Evolutionary conservation across 2,113 vertebrate genomes (phyloP).

Genomic region (Tragelaphus buxtoni): DNA sequence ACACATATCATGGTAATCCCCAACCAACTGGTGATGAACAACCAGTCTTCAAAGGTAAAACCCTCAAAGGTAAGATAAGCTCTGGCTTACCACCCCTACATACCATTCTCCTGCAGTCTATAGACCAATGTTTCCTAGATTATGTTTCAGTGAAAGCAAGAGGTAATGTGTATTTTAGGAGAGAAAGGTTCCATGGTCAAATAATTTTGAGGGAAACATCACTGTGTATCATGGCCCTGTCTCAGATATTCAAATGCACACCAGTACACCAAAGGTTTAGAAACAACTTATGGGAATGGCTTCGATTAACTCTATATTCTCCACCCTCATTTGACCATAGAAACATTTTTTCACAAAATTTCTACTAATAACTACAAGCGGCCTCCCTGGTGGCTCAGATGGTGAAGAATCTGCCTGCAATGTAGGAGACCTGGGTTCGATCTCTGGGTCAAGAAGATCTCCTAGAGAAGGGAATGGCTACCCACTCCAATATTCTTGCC

Average conservation of each 20-base stretch:
- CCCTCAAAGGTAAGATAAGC: neutral
- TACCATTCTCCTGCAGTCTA: neutral
- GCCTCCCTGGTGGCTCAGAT: neutral
- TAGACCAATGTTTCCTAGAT: neutral
- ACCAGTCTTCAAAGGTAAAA: neutral
- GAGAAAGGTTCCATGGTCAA: neutral
- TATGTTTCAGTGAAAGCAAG: neutral
- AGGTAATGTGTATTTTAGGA: neutral
- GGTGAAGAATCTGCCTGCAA: neutral
- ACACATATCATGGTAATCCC: neutral
- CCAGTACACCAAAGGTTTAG: neutral
- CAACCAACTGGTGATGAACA: neutral
- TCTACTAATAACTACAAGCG: neutral
- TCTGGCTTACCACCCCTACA: neutral
- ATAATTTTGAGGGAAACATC: neutral
- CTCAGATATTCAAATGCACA: neutral
- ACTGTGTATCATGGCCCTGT: neutral
- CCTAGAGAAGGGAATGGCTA: neutral
- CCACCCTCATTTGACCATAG: neutral
- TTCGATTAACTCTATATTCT: neutral
- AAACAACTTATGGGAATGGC: neutral
- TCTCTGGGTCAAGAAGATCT: neutral
- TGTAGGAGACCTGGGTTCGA: neutral
- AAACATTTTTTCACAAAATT: neutral
- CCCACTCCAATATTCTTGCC: neutral